Conservation (phyloP, 2,113 vertebrate species). For the Bubo blakistoni region DNA sequence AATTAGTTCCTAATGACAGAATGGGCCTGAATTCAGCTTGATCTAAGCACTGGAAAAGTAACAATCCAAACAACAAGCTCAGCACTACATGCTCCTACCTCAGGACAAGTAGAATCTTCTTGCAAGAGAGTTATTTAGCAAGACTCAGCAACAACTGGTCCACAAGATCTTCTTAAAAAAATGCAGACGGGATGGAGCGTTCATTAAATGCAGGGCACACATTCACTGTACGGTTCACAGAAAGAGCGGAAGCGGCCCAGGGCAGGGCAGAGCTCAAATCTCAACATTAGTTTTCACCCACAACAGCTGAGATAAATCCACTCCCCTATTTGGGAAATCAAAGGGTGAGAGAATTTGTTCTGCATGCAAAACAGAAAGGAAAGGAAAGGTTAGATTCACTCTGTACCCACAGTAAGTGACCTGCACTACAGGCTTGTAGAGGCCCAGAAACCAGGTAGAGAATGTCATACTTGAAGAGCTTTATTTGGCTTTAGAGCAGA, state of each 20-base stretch:
- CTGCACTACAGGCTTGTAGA: neutral
- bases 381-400: neutral
- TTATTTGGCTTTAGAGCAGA: neutral
- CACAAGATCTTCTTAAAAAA: neutral
- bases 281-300: neutral
- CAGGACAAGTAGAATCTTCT: neutral
- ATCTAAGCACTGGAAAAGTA: neutral
- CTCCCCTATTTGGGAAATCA: neutral
- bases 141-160: neutral
- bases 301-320: neutral
- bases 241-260: neutral
- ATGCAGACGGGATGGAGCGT: neutral
- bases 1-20: neutral
- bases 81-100: neutral
- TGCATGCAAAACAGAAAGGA: neutral
- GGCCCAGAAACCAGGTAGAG: neutral
- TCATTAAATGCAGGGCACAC: neutral
- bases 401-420: neutral
- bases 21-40: neutral
- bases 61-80: neutral
- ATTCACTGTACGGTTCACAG: neutral
- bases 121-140: neutral
- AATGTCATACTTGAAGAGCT: neutral
- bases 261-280: neutral
- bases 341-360: neutral